Conservation (phyloP, 2,113 vertebrate species). For the Cephalopterus ornatus region DNA sequence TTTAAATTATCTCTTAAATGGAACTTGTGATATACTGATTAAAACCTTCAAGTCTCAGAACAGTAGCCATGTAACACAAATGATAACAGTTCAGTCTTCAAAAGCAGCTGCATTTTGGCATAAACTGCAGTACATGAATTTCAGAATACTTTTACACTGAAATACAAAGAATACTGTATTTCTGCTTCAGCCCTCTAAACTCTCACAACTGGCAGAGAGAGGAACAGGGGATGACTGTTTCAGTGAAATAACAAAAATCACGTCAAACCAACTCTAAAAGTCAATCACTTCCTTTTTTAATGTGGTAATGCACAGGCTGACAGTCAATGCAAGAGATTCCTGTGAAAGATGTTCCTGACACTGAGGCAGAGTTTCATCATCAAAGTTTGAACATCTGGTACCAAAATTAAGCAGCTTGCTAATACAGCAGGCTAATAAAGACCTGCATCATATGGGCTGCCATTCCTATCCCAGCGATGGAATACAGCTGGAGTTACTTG, state of each 20-base stretch:
- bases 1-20: not conserved
- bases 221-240: accelerated
- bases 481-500: not conserved
- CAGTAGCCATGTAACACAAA: not conserved
- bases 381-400: not conserved
- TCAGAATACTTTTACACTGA: not conserved
- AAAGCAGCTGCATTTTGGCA: not conserved
- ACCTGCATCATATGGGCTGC: not conserved
- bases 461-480: accelerated
- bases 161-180: not conserved
- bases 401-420: not conserved
- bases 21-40: not conserved
- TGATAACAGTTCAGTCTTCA: accelerated
- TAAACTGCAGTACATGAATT: not conserved
- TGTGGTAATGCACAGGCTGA: not conserved
- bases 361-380: not conserved
- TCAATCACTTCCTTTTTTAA: not conserved
- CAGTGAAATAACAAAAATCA: not conserved
- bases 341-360: not conserved
- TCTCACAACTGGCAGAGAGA: not conserved
- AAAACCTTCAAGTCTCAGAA: not conserved
- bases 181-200: not conserved
- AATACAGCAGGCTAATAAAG: not conserved
- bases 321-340: not conserved
- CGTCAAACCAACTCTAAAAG: not conserved